Base-by-base conservation (phyloP, 2,888 invertebrate genomes). In the Microplitis deprimator region DNA sequence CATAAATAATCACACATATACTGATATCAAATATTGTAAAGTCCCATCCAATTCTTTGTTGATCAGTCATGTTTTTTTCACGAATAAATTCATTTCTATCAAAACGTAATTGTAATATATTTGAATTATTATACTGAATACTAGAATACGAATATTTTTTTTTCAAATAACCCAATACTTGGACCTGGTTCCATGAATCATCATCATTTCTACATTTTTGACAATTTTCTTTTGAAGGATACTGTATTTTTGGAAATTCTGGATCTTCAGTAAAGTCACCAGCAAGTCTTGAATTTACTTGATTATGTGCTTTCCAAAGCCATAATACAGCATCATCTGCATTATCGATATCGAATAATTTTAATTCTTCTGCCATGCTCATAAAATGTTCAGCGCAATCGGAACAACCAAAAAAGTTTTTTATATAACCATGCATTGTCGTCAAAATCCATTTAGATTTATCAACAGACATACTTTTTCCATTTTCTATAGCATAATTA, bases 221-320 rank as follows among this genome's bases (percentile, higher is more conserved):
- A 89, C 98, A 98, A 77, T 92, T 91, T 5, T 89, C 85, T 1
- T 89, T 85, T 82, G 94, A 83, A 0, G 99, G 99, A 89, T 96
- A 99, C 89, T 97, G 96, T 77, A 95, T 91, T 90, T 99, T 99
- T 0, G 96, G 97, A 90, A 94, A 94, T 74, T 92, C 89, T 0
- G 98, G 97, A 91, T 99, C 99, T 90, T 98, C 98, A 1, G 97
- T 96, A 4, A 90, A 81, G 89, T 98, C 97, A 0, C 96, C 96
- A 29, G 95, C 92, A 39, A 99, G 91, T 82, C 98, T 93, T 81
- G 94, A 91, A 89, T 99, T 99, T 0, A 97, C 98, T 90, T 94
- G 94, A 89, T 99, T 99, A 88, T 99, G 98, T 0, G 96, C 95
- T 84, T 92, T 92, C 98, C 98, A 99, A 38, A 99, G 90, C 98